Evolutionary conservation across 2,888 invertebrate species (phyloP), one percentile per base, ranked within the genome.

Genomic region (Philereme vetulata): DNA sequence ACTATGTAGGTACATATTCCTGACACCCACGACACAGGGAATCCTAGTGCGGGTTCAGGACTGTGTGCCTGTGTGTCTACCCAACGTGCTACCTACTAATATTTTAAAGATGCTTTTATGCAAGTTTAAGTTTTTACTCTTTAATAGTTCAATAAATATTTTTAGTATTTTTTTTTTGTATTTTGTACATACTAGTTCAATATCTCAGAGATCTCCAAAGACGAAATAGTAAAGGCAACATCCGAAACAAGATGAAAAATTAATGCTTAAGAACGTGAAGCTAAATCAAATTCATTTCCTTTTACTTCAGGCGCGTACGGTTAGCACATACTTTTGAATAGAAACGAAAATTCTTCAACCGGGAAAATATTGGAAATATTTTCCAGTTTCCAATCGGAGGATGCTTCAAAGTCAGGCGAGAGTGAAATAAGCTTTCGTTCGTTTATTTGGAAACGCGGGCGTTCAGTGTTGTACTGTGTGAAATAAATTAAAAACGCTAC

Each of bases 371-470:
- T 78, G 79, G 75, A 81, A 84, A 85, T 81, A 83, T 85, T 84
- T 85, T 84, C 77, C 81, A 84, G 81, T 85, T 84, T 81, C 74
- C 81, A 84, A 82, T 80, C 75, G 80, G 74, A 81, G 76, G 77
- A 79, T 81, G 80, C 81, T 83, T 85, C 82, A 83, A 82, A 84
- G 81, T 82, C 80, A 82, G 80, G 80, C 79, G 79, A 75, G 77
- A 80, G 80, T 74, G 78, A 80, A 86, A 82, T 82, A 83, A 82
- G 76, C 78, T 82, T 82, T 78, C 80, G 76, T 82, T 78, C 80
- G 76, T 81, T 84, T 83, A 83, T 84, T 80, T 78, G 78, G 68
- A 75, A 81, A 79, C 75, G 77, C 73, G 76, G 73, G 65, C 66
- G 68, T 64, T 71, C 60, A 60, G 70, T 66, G 71, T 72, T 76